phyloP scores from a whole-genome alignment of 2,113 vertebrate species.

The Azemiops feae region DNA sequence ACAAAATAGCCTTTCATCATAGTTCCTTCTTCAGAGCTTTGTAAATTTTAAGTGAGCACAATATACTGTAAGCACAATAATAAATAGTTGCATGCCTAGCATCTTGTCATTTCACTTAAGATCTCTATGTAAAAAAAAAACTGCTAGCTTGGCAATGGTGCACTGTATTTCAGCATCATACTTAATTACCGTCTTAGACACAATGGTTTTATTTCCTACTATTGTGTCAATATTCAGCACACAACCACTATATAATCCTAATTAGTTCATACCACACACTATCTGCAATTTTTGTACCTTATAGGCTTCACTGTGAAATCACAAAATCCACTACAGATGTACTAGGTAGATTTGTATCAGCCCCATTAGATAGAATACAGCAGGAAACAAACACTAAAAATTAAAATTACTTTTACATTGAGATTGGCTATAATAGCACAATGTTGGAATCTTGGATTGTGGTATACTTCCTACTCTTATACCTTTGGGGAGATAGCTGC shows the following conservation, averaged over 20 bases:
- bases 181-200: neutral
- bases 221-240: neutral
- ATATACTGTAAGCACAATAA: neutral
- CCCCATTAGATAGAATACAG: neutral
- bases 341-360: neutral
- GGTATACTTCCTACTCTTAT: neutral
- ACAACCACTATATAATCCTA: neutral
- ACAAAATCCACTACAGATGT: neutral
- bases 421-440: neutral
- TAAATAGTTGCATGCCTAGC: neutral
- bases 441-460: neutral
- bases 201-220: neutral
- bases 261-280: neutral
- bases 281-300: neutral
- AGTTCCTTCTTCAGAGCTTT: neutral
- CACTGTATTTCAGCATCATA: neutral
- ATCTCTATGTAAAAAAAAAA: neutral
- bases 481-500: neutral
- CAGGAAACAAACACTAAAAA: neutral
- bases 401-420: neutral
- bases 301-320: neutral
- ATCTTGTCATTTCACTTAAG: neutral
- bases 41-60: neutral
- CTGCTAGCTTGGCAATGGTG: neutral
- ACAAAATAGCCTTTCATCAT: neutral